These are phyloP conservation scores for Anolis carolinensis DNA, from an alignment of 2,113 vertebrate species.

Conservation along the genomic window DNA sequence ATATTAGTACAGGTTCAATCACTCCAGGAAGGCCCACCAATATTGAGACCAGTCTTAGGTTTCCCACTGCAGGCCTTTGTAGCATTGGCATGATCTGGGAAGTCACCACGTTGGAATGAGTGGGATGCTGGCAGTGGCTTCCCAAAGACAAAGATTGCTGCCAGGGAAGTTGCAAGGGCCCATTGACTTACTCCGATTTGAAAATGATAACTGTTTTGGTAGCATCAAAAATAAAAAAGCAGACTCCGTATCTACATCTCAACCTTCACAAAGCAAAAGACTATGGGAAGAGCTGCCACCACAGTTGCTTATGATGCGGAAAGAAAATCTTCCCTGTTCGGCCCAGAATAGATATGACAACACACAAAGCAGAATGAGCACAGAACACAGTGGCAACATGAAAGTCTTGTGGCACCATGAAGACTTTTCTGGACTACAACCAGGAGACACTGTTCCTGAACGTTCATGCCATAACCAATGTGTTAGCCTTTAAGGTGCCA, in stretches of 20 bases:
- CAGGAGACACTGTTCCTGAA: too few species aligned
- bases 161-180: not conserved
- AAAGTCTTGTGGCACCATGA: too few species aligned
- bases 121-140: too few species aligned
- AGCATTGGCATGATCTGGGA: not conserved
- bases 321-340: not conserved
- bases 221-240: not conserved
- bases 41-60: not conserved
- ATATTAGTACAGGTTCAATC: too few species aligned
- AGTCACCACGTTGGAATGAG: not conserved
- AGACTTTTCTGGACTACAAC: too few species aligned
- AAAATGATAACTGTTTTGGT: not conserved
- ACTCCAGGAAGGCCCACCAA: not conserved
- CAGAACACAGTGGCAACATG: too few species aligned
- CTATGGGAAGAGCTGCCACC: too few species aligned
- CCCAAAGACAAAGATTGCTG: not conserved
- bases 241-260: too few species aligned
- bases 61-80: not conserved
- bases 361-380: too few species aligned
- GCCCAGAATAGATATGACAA: not conserved
- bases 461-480: too few species aligned
- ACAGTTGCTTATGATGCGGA: not conserved
- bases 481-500: too few species aligned
- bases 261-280: too few species aligned
- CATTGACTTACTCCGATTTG: not conserved